Evolutionary conservation across 2,113 vertebrate species (phyloP).

Genomic region (Danionella cerebrum): DNA sequence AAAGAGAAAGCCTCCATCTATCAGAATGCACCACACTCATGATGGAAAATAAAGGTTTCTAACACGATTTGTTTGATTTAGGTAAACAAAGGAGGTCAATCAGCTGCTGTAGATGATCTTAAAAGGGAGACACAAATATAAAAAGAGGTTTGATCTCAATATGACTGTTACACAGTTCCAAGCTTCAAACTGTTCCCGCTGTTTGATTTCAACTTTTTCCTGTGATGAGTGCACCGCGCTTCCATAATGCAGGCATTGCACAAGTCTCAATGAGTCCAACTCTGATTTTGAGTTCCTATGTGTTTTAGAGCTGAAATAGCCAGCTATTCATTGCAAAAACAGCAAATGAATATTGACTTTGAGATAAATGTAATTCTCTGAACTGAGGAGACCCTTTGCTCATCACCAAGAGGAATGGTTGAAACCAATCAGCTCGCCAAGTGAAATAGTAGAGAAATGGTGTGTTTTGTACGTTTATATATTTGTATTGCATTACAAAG

Average conservation of each 20-base stretch:
- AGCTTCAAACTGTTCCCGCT: constrained; percentile 39
- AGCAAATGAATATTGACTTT: background rate
- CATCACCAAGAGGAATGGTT: constrained; percentile 42
- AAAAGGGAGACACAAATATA: constrained; percentile 35
- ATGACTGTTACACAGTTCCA: constrained; percentile 64
- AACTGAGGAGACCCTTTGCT: constrained; percentile 40
- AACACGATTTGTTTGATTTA: background rate
- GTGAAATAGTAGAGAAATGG: constrained; percentile 19
- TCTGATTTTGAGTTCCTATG: constrained; percentile 27
- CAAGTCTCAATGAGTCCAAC: constrained; percentile 4
- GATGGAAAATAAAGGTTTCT: constrained; percentile 52
- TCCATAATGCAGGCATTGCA: constrained; percentile 19
- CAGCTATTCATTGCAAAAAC: background rate
- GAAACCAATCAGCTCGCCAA: constrained; percentile 54
- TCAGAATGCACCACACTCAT: constrained; percentile 75
- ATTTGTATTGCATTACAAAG: constrained; percentile 65
- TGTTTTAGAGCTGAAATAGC: constrained; percentile 1
- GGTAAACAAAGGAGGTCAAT: constrained; percentile 14
- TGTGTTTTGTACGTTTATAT: constrained; percentile 67
- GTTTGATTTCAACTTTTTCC: constrained; percentile 49
- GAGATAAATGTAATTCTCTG: background rate
- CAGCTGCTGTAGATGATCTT: constrained; percentile 20
- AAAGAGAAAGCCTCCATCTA: constrained; percentile 97
- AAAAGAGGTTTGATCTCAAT: constrained; percentile 41
- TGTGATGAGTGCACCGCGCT: constrained; percentile 17